These are phyloP conservation scores for Andrena dorsata DNA, from an alignment of 2,888 invertebrate species.

Conservation along the genomic window DNA sequence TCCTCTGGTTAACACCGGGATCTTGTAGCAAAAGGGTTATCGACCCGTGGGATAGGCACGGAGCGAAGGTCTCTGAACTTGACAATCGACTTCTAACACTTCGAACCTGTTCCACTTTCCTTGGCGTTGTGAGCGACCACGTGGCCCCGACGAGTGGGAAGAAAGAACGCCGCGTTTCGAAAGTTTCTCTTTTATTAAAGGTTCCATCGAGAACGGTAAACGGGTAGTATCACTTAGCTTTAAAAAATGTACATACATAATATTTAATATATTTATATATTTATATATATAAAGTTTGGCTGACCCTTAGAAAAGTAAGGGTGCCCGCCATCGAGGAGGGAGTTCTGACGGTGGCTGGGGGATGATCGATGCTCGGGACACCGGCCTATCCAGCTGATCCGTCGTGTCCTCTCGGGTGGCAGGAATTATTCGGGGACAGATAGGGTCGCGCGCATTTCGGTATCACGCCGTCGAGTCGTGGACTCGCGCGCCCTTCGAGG, in stretches of 20 bases:
- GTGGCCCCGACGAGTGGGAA: neutral
- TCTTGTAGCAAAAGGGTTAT: neutral
- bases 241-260: slow-evolving; percentile 71
- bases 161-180: slow-evolving; percentile 61
- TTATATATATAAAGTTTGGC: slow-evolving; percentile 64
- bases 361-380: slow-evolving; percentile 22
- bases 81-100: slow-evolving; percentile 40
- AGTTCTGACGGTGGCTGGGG: slow-evolving; percentile 68
- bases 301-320: slow-evolving; percentile 72
- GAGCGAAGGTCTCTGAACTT: slow-evolving; percentile 35
- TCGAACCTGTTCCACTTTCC: slow-evolving; percentile 51
- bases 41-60: neutral
- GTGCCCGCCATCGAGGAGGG: slow-evolving; percentile 35
- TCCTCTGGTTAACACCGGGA: too few species aligned
- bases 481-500: slow-evolving; percentile 53
- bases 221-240: slow-evolving; percentile 72
- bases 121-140: neutral
- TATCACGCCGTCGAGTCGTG: slow-evolving; percentile 75
- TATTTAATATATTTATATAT: slow-evolving; percentile 56
- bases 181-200: slow-evolving; percentile 79
- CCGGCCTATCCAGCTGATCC: slow-evolving; percentile 27
- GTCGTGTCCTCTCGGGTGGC: slow-evolving; percentile 24
- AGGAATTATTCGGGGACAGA: slow-evolving; percentile 21
- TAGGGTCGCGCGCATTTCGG: slow-evolving; percentile 75
- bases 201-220: slow-evolving; percentile 72